Base-by-base conservation (phyloP, 2,113 vertebrate genomes). In the Bucco capensis region DNA sequence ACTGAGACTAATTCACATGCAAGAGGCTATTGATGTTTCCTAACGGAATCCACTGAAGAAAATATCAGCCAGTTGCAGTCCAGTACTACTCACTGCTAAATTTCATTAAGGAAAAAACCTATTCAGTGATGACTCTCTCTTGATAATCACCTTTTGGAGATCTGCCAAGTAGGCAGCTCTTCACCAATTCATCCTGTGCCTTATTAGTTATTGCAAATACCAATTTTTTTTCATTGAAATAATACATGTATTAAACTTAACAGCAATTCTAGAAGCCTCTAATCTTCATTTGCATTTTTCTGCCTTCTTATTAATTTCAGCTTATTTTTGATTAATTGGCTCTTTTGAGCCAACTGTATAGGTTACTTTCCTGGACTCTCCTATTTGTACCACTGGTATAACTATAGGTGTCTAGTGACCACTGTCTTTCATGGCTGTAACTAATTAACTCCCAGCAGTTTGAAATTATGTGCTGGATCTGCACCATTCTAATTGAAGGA, bases 241-340 rank as follows among this genome's bases (percentile, higher is more conserved):
- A 62, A 27, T 75, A 30, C 65, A 66, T 73, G 89, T 89, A 94
- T 92, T 82, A 92, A 95, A 92, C 87, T 92, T 89, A 89, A 84
- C 54, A 87, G 84, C 62, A 89, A 82, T 86, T 89, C 57, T 37
- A 76, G 89, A 76, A 92, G 86, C 80, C 47, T 90, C 70, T 91
- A 90, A 91, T 93, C 80, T 95, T 88, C 9, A 94, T 95, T 93
- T 93, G 66, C 70, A 83, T 95, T 95, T 95, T 93, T 14, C 86
- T 93, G 94, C 12, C 86, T 86, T 93, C 89, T 76, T 78, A 74
- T 61, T 81, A 40, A 16, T 94, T 93, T 83, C 73, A 86, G 90
- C 92, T 93, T 92, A 78, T 78, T 95, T 74, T 83, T 79, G 50
- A 93, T 94, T 95, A 94, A 90, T 93, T 95, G 66, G 31, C 50